Evolutionary conservation across 1,140 invertebrate species (phyloP).

Genomic region (Drosophila equinoxialis): DNA sequence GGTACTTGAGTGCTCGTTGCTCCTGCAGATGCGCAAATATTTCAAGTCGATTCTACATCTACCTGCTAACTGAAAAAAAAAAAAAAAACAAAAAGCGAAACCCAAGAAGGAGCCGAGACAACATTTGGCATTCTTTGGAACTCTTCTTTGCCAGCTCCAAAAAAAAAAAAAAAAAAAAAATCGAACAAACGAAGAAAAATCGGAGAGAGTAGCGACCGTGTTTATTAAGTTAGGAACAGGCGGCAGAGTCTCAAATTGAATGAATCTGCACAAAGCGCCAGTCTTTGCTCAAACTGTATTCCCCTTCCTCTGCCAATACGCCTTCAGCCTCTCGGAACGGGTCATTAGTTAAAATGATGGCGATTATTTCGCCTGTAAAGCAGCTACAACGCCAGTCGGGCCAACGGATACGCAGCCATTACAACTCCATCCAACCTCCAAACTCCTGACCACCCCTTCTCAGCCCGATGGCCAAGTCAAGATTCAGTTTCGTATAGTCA

Average conservation of each 20-base stretch:
- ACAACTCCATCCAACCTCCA: constrained; percentile 67
- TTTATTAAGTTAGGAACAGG: constrained; percentile 77
- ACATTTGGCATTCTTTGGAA: constrained; percentile 79
- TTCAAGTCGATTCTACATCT: constrained; percentile 63
- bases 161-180: constrained; percentile 1
- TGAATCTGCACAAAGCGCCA: constrained; percentile 80
- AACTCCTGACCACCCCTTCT: constrained; percentile 18
- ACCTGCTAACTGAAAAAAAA: constrained; percentile 55
- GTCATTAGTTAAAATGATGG: constrained; percentile 82
- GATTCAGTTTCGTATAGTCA: constrained; percentile 69
- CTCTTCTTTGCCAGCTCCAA: constrained; percentile 25
- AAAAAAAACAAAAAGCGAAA: constrained; percentile 17
- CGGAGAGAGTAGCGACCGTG: constrained; percentile 38
- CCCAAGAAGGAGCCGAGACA: constrained; percentile 50
- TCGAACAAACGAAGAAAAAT: neutral
- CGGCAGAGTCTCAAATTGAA: constrained; percentile 60
- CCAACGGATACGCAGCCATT: constrained; percentile 67
- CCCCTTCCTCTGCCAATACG: neutral
- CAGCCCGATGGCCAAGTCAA: constrained; percentile 30
- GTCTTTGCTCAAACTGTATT: constrained; percentile 23
- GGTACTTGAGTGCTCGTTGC: constrained; percentile 68
- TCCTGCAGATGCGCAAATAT: constrained; percentile 80
- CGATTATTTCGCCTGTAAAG: constrained; percentile 78
- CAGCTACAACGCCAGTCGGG: constrained; percentile 18
- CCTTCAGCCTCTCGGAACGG: constrained; percentile 35